Percentiles rank a stretch among this genome's conserved stretches.
phyloP scores from a whole-genome alignment of 2,888 invertebrate genomes.

The Polymixis flavicincta region DNA sequence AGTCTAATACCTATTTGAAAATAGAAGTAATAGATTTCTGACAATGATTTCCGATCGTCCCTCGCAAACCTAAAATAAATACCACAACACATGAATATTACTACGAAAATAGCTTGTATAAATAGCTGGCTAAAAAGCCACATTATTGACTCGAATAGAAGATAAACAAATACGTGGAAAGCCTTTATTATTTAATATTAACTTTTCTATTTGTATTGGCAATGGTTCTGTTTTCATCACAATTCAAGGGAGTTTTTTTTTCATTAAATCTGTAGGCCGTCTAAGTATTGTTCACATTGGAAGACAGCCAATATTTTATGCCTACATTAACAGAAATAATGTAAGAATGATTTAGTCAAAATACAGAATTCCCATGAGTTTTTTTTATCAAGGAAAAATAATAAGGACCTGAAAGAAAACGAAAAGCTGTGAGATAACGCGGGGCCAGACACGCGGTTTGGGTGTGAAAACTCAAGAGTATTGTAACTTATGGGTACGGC shows the following conservation, averaged over 20 bases:
- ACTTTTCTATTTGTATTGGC: conserved; percentile 12
- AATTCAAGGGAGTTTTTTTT: background rate
- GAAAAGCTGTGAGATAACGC: conserved; percentile 32
- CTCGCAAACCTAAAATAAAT: conserved; percentile 1
- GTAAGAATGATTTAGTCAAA: conserved; percentile 13
- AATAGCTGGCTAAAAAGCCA: conserved; percentile 2
- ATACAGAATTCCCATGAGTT: conserved; percentile 7
- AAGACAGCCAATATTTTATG: conserved; percentile 15
- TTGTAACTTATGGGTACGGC: conserved; percentile 46
- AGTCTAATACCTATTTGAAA: background rate
- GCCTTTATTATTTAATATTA: conserved; percentile 4
- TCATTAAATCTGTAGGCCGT: background rate
- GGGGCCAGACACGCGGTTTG: conserved; percentile 12
- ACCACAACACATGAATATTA: background rate
- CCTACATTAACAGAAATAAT: background rate
- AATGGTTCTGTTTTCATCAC: background rate
- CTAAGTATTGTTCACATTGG: conserved; percentile 16
- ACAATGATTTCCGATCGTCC: conserved; percentile 13
- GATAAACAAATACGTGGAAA: conserved; percentile 16
- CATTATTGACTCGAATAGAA: conserved; percentile 7
- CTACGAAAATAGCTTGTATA: conserved; percentile 2
- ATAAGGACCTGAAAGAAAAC: conserved; percentile 24
- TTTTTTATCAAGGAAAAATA: conserved; percentile 33
- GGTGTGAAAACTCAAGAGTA: conserved; percentile 53
- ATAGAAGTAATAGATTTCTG: conserved; percentile 9